phyloP scores from a whole-genome alignment of 2,888 invertebrate species.

The Leucophenga montana region DNA sequence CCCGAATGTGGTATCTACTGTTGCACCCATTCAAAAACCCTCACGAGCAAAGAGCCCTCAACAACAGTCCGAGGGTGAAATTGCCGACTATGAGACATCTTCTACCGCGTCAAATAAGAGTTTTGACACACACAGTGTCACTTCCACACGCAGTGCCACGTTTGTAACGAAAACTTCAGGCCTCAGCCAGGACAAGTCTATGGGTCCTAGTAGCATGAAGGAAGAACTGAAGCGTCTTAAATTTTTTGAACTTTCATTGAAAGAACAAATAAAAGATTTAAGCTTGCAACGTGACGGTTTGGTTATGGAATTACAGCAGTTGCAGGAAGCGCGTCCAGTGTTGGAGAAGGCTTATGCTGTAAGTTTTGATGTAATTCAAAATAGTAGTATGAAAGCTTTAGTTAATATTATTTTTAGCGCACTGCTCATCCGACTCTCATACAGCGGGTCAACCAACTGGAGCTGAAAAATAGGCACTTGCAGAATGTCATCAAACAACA shows the following conservation, averaged over 20 bases:
- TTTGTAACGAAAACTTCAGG: conserved; percentile 56
- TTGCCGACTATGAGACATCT: conserved; percentile 68
- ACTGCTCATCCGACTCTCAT: conserved; percentile 72
- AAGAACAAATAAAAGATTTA: conserved; percentile 72
- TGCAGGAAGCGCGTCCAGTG: conserved; percentile 73
- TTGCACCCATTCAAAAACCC: conserved; percentile 67
- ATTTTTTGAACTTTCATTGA: conserved; percentile 70
- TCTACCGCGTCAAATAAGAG: conserved; percentile 72
- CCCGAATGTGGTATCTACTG: conserved; percentile 39
- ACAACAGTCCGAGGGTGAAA: conserved; percentile 58
- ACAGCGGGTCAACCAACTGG: conserved; percentile 74
- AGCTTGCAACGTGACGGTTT: conserved; percentile 71
- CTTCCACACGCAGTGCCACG: conserved; percentile 66
- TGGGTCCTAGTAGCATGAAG: conserved; percentile 68
- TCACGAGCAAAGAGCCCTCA: conserved; percentile 51
- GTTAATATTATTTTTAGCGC: conserved; percentile 55
- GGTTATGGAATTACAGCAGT: conserved; percentile 73
- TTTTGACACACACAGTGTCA: conserved; percentile 69
- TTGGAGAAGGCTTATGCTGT: conserved; percentile 73
- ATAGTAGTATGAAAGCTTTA: neutral
- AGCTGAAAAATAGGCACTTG: conserved; percentile 78
- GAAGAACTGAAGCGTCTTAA: conserved; percentile 72
- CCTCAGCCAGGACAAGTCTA: conserved; percentile 54
- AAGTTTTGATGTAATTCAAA: conserved; percentile 40
- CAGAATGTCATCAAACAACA: conserved; percentile 78